A percentile compares a stretch with the other conserved stretches of the same genome.
These are phyloP conservation scores for Lerista edwardsae DNA, from an alignment of 2,797 vertebrate genomes.

Conservation along the genomic window DNA sequence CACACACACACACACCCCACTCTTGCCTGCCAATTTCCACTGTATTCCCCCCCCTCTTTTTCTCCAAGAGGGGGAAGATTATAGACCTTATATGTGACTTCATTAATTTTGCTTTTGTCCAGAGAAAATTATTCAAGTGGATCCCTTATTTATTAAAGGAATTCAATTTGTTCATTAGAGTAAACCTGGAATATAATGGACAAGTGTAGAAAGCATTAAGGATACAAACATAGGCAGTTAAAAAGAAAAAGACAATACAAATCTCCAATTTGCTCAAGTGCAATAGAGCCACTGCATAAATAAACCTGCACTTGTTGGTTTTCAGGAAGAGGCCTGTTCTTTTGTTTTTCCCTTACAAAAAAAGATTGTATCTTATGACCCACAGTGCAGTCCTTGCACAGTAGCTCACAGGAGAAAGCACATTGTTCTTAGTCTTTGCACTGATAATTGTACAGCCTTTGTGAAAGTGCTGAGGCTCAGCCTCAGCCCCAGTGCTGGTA, in stretches of 20 bases:
- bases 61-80: conserved; percentile 50
- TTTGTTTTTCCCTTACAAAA: conserved; percentile 53
- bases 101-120: conserved; percentile 49
- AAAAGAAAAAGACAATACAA: too few species aligned
- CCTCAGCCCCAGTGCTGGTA: too few species aligned
- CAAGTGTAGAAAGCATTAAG: conserved; percentile 52
- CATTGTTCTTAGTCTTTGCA: background rate
- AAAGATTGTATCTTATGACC: conserved; percentile 24
- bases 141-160: conserved; percentile 53
- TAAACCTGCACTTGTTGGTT: conserved; percentile 64
- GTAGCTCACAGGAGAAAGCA: background rate
- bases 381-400: background rate
- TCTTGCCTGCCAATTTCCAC: conserved; percentile 64
- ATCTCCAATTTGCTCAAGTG: conserved; percentile 50
- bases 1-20: conserved; percentile 29
- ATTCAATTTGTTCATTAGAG: conserved; percentile 53
- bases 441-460: too few species aligned
- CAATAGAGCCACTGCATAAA: conserved; percentile 62
- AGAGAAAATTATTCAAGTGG: conserved; percentile 54
- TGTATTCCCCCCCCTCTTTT: conserved; percentile 43
- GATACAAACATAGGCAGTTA: conserved; percentile 42
- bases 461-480: background rate
- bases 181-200: conserved; percentile 38
- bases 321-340: conserved; percentile 52
- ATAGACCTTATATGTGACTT: conserved; percentile 40